These are phyloP conservation scores for Drosophila murphyi DNA, from an alignment of 1,140 invertebrate genomes.

Conservation along the genomic window DNA sequence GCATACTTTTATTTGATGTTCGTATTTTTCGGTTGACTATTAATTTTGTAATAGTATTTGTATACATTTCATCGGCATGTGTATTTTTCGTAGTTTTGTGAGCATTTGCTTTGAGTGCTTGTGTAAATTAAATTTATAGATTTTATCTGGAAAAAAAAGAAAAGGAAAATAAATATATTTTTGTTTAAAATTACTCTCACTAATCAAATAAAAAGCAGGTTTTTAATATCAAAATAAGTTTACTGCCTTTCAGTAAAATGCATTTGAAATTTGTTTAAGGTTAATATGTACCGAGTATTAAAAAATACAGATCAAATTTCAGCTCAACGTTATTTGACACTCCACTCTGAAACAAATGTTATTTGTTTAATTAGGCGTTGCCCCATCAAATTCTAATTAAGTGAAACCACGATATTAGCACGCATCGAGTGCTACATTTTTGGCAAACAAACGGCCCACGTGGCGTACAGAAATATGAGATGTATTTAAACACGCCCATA, in stretches of 20 bases:
- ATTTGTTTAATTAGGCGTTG: constrained; percentile 30
- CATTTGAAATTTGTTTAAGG: too few relatives aligned
- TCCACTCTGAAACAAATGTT: background rate
- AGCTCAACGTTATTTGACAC: background rate
- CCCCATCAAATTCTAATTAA: constrained; percentile 48
- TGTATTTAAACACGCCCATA: constrained; percentile 1
- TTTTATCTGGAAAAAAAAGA: too few relatives aligned
- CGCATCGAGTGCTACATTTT: constrained; percentile 32
- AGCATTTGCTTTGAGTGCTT: background rate
- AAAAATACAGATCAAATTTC: too few relatives aligned
- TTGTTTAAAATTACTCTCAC: too few relatives aligned
- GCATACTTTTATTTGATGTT: background rate
- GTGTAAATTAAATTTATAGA: too few relatives aligned
- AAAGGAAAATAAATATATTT: too few relatives aligned
- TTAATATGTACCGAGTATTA: too few relatives aligned
- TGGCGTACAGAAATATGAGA: constrained; percentile 30
- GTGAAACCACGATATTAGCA: constrained; percentile 42
- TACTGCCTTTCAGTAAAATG: too few relatives aligned
- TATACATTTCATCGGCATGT: background rate
- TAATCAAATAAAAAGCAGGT: too few relatives aligned
- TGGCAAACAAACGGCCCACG: constrained; percentile 29
- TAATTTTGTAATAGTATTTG: background rate
- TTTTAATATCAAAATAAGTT: too few relatives aligned
- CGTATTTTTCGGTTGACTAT: background rate
- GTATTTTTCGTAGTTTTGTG: background rate